Evolutionary conservation across 2,113 vertebrate species (phyloP), one percentile per base, ranked within the genome.

Genomic region (Asarcornis scutulata): DNA sequence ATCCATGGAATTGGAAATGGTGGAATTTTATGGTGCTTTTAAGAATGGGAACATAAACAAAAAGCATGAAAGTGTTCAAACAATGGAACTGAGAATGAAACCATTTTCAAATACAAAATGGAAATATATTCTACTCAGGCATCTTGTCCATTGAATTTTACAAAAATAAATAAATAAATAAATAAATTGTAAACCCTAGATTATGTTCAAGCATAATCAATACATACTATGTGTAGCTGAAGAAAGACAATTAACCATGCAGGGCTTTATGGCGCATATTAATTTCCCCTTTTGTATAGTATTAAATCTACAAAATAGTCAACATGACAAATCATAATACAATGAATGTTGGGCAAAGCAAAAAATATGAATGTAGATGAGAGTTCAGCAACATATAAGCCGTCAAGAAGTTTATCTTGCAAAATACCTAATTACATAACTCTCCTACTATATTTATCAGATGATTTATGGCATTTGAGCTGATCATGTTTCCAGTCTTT

Each of bases 351-450:
- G 46, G 17, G 5, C 64, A 67, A 34, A 68, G 31, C 4, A 38
- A 29, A 38, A 29, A 46, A 31, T 63, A 50, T 42, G 17, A 55
- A 77, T 40, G 22, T 71, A 40, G 23, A 36, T 55, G 40, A 71
- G 12, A 71, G 12, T 63, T 91, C 59, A 83, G 50, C 18, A 83
- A 26, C 8, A 12, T 48, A 27, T n/a, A 40, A 62, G 27, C 14
- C 26, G 15, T 56, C 17, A 32, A 78, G 36, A n/a, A 67, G 42
- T 84, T 89, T 42, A 87, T 93, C 66, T 91, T 96, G 69, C 72
- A 78, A 92, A 91, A 83, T 38, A 67, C 64, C 40, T 63, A 74
- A 81, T 91, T 77, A 59, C 42, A 9, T 92, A 90, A 60, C 44
- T 79, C 71, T n/a, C 4, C 34, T 76, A 5, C 75, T 94, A 32